Evolutionary conservation across 2,888 invertebrate species (phyloP), one percentile per base, ranked within the genome.

Genomic region (Tipula helvola): DNA sequence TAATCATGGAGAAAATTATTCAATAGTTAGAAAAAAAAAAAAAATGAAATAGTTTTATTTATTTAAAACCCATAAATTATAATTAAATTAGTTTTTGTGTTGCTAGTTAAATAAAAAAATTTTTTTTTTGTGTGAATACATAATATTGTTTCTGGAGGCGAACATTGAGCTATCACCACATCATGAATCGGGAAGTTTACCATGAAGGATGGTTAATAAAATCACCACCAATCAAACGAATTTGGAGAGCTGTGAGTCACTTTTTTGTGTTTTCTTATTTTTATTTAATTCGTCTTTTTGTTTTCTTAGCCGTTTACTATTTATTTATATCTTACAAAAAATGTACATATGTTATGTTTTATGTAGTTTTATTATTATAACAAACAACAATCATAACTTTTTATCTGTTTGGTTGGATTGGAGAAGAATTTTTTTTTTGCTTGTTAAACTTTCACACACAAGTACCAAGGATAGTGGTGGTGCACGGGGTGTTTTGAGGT

Each of bases 171-270:
- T 13, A n/a, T 0, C n/a, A 47, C 16, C 16, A n/a, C 12, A 39
- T 39, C 39, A 92, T 91, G 89, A 92, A 92, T 88, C 93, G 93
- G 91, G 96, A 96, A 92, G 94, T 96, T 88, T 95, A 97, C 88
- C 95, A 96, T 90, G 96, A 97, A 92, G 98, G 98, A 88, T 98
- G 98, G 98, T 93, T 98, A 89, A 97, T 96, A 88, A 98, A 98
- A 93, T 98, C 98, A 87, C 98, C 98, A 89, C 98, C 98, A 87
- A 95, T 96, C 87, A 97, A 97, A 93, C 94, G 96, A 89, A 95
- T 97, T 90, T 97, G 97, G 95, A 95, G 97, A 94, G 97, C 97
- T 92, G 98, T 98, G 94, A 95, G 97, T 95, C 89, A 89, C 88
- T 88, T 87, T 87, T 86, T 28, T 52, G 52, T 52, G 16, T 52